Evolutionary conservation across 2,888 invertebrate species (phyloP).

Genomic region (Parnassius orleans): DNA sequence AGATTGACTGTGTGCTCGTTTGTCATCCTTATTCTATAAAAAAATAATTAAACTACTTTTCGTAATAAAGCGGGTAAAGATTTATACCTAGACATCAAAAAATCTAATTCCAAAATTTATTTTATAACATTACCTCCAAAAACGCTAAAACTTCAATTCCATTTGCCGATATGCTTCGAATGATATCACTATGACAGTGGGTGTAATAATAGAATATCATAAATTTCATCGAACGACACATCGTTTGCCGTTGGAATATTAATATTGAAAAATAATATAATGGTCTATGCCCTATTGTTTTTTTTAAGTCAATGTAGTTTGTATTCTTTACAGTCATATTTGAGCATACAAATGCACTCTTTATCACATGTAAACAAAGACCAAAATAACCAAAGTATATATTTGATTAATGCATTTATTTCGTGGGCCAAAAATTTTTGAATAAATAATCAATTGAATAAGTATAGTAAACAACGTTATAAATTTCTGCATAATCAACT

Average conservation of each 20-base stretch:
- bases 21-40: too few relatives aligned
- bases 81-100: background rate
- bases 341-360: conserved; percentile 24
- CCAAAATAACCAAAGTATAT: background rate
- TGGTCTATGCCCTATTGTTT: conserved; percentile 30
- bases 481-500: too few relatives aligned
- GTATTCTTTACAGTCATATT: conserved; percentile 1
- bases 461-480: background rate
- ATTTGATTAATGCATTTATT: conserved; percentile 3
- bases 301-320: conserved; percentile 25
- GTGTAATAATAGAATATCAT: conserved; percentile 40
- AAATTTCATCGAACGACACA: conserved; percentile 48
- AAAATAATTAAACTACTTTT: too few relatives aligned
- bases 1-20: too few relatives aligned
- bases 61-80: background rate
- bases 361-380: conserved; percentile 12
- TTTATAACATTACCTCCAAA: too few relatives aligned
- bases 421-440: conserved; percentile 1
- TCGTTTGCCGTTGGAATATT: conserved; percentile 39
- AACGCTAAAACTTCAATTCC: background rate
- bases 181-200: conserved; percentile 46
- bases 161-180: conserved; percentile 24
- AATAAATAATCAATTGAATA: background rate
- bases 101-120: background rate
- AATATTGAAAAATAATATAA: conserved; percentile 34